Evolutionary conservation across 2,888 invertebrate species (phyloP).

Genomic region (Ametastegia equiseti): DNA sequence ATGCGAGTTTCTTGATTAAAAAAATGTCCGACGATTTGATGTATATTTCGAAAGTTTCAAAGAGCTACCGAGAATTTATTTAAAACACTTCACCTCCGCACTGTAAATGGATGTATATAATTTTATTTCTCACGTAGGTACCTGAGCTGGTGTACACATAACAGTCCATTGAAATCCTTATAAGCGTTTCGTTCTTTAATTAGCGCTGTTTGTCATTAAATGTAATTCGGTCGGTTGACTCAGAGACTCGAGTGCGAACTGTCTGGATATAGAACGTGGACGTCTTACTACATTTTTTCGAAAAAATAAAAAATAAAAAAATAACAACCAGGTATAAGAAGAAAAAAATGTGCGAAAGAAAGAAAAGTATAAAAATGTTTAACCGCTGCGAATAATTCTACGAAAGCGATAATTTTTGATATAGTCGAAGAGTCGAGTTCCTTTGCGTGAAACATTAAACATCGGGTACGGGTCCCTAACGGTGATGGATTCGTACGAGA

Average conservation of each 20-base stretch:
- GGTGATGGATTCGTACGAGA: slow-evolving; percentile 22
- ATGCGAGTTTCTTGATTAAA: not conserved
- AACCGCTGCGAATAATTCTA: not conserved
- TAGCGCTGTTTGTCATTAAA: slow-evolving; percentile 28
- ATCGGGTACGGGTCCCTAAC: slow-evolving; percentile 2
- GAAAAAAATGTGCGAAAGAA: too few relatives aligned
- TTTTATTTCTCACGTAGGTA: not conserved
- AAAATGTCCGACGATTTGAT: not conserved
- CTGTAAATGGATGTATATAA: not conserved
- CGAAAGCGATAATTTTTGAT: not conserved
- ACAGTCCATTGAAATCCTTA: slow-evolving; percentile 2
- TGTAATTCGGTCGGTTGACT: slow-evolving; percentile 5
- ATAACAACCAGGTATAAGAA: too few relatives aligned
- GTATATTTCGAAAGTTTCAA: not conserved
- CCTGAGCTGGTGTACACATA: not conserved
- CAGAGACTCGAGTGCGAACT: not conserved
- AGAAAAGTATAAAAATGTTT: too few relatives aligned
- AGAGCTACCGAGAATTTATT: not conserved
- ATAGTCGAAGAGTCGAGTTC: not conserved
- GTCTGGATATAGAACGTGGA: not conserved
- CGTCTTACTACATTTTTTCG: not conserved
- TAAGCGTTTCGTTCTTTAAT: not conserved
- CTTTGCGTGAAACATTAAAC: slow-evolving; percentile 14
- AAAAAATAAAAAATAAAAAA: not conserved
- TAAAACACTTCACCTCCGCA: not conserved